These are phyloP conservation scores for Etheostoma nigrum DNA, from an alignment of 2,797 vertebrate genomes.

Conservation along the genomic window DNA sequence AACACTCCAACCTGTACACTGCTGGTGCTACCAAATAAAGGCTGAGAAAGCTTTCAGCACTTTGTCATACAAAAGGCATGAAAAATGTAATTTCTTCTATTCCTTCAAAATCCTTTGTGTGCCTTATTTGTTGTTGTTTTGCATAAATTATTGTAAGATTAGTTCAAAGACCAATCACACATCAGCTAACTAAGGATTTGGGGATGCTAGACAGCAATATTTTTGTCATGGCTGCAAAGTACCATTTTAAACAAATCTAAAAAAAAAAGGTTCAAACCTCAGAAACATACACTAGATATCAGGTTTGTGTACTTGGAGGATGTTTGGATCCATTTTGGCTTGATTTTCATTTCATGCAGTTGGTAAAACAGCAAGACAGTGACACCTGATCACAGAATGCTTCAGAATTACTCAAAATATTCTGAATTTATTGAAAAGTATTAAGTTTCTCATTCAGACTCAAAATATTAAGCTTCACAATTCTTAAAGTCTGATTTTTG, in stretches of 20 bases:
- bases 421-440: too few species aligned
- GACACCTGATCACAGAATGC: too few species aligned
- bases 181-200: not conserved
- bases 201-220: not conserved
- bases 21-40: not conserved
- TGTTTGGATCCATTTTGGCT: too few species aligned
- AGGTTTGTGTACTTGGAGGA: too few species aligned
- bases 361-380: too few species aligned
- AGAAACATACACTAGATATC: not conserved
- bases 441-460: too few species aligned
- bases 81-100: not conserved
- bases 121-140: not conserved
- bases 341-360: too few species aligned
- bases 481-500: too few species aligned
- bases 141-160: not conserved
- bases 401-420: too few species aligned
- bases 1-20: not conserved
- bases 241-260: not conserved
- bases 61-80: conserved; percentile 1
- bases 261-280: not conserved
- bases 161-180: not conserved
- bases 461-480: too few species aligned
- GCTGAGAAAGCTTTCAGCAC: not conserved
- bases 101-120: not conserved
- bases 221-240: not conserved